phyloP scores from a whole-genome alignment of 2,113 vertebrate species.

The Percopsis transmontana region DNA sequence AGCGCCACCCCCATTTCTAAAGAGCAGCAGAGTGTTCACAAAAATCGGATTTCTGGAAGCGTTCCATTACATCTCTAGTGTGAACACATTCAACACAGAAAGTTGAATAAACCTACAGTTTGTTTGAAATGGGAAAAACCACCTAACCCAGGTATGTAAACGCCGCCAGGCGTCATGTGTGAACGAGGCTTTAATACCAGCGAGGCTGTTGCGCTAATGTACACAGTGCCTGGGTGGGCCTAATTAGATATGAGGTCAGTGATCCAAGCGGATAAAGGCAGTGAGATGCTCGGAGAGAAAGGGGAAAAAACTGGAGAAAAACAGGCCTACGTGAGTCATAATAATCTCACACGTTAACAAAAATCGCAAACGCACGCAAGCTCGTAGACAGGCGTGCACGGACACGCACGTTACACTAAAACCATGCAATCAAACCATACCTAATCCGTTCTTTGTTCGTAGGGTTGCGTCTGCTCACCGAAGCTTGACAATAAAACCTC shows the following conservation, averaged over 20 bases:
- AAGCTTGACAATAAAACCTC: slow-evolving; percentile 55
- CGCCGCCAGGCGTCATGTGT: too few relatives aligned
- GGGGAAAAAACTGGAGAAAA: slow-evolving; percentile 16
- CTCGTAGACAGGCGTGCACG: slow-evolving; percentile 25
- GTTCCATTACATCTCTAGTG: too few relatives aligned
- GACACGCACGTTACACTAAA: slow-evolving; percentile 37
- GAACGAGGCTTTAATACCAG: background rate
- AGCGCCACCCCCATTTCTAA: too few relatives aligned
- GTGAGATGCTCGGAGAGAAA: slow-evolving; percentile 1
- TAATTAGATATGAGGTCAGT: slow-evolving; percentile 38
- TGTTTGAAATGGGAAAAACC: too few relatives aligned
- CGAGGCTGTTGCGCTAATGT: background rate
- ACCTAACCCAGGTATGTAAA: too few relatives aligned
- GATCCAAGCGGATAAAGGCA: slow-evolving; percentile 25
- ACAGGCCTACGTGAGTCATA: slow-evolving; percentile 49
- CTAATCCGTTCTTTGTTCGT: slow-evolving; percentile 36
- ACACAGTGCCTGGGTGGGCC: slow-evolving; percentile 32
- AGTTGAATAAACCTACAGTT: too few relatives aligned
- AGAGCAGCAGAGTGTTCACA: too few relatives aligned
- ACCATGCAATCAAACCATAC: slow-evolving; percentile 44
- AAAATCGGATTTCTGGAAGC: too few relatives aligned
- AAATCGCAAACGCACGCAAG: slow-evolving; percentile 55
- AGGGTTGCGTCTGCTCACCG: slow-evolving; percentile 47
- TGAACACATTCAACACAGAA: too few relatives aligned
- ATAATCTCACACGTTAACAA: slow-evolving; percentile 45